phyloP scores from a whole-genome alignment of 64 coral and sea anemone genomes.

The Anthopleura sola region DNA sequence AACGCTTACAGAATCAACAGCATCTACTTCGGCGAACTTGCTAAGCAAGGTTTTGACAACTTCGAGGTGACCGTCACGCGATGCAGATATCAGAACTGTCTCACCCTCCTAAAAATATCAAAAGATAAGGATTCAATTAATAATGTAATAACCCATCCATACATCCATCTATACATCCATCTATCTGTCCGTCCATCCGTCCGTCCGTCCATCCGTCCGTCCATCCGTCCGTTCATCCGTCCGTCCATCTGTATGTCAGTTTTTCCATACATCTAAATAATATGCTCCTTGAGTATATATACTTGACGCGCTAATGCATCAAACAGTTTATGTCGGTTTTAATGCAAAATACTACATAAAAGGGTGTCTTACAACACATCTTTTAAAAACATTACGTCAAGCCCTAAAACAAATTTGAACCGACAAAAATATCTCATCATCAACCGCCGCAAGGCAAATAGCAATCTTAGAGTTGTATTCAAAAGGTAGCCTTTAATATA shows the following conservation, averaged over 20 bases:
- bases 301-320: no score
- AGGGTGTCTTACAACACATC: no score
- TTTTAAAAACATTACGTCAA: no score
- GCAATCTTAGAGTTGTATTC: no score
- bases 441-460: no score
- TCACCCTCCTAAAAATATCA: conserved; percentile 67
- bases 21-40: conserved; percentile 84
- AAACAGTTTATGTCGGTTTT: no score
- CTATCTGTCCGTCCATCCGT: not conserved
- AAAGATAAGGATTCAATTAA: not conserved
- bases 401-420: no score
- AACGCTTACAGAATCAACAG: conserved; percentile 70
- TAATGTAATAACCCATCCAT: not conserved
- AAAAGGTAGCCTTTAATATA: no score
- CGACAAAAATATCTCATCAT: no score
- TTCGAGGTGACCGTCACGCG: conserved; percentile 87
- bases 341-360: no score
- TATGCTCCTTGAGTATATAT: no score
- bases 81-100: conserved; percentile 86
- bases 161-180: not conserved
- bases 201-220: no score
- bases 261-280: not conserved
- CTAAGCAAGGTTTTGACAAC: conserved; percentile 84
- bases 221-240: not conserved
- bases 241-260: not conserved